Evolutionary conservation across 2,888 invertebrate genomes (phyloP).

Genomic region (Apamea crenata): DNA sequence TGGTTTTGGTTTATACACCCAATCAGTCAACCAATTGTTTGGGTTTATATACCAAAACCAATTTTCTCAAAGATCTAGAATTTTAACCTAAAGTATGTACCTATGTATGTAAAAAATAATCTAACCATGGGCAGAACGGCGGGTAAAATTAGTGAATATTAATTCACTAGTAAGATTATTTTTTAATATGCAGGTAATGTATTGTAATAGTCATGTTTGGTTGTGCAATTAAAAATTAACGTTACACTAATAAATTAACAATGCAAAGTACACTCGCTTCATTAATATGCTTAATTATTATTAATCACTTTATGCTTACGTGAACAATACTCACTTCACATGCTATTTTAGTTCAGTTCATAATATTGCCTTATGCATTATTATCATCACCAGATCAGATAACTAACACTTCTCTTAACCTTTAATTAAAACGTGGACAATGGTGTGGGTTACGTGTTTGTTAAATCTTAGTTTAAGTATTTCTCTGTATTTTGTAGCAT

Average conservation of each 20-base stretch:
- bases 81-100: not conserved
- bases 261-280: constrained; percentile 1
- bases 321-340: not conserved
- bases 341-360: not conserved
- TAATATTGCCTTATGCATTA: not conserved
- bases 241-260: not conserved
- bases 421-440: too few species aligned
- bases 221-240: constrained; percentile 21
- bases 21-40: not conserved
- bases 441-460: too few species aligned
- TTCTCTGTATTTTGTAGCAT: too few species aligned
- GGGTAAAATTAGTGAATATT: not conserved
- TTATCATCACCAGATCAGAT: not conserved
- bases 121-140: too few species aligned
- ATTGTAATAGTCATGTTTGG: constrained; percentile 5
- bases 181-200: too few species aligned
- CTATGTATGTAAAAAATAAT: too few species aligned
- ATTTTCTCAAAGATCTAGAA: not conserved
- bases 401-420: too few species aligned
- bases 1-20: too few species aligned
- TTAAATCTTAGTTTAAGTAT: too few species aligned
- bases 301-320: not conserved
- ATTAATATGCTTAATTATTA: constrained; percentile 8
- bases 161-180: too few species aligned
- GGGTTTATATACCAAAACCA: not conserved